phyloP scores from a whole-genome alignment of 2,113 vertebrate species.

The Hippocampus zosterae region DNA sequence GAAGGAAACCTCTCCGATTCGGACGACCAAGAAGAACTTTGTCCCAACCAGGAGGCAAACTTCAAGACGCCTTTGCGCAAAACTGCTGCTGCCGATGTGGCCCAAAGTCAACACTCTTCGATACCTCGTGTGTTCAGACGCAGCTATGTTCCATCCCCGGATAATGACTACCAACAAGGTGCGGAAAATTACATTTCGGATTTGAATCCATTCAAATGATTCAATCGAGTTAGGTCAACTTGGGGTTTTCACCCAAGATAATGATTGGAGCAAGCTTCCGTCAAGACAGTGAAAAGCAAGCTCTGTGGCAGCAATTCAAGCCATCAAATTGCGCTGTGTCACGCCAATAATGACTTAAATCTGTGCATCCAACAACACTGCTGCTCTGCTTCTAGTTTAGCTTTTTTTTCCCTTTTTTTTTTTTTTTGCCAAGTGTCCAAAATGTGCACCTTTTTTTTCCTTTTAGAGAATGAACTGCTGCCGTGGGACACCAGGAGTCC shows the following conservation, averaged over 20 bases:
- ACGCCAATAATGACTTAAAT: neutral
- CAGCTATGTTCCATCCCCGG: slow-evolving; percentile 45
- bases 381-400: neutral
- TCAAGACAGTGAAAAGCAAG: too few species aligned
- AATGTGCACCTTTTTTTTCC: neutral
- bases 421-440: neutral
- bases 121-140: slow-evolving; percentile 83
- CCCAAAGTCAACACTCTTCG: slow-evolving; percentile 76
- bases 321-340: too few species aligned
- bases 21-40: slow-evolving; percentile 44
- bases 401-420: too few species aligned
- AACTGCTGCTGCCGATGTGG: neutral
- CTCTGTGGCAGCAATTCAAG: too few species aligned
- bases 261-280: too few species aligned
- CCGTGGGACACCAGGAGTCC: slow-evolving; percentile 54
- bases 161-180: slow-evolving; percentile 64
- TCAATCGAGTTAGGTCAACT: too few species aligned
- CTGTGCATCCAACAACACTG: neutral
- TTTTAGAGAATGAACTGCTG: slow-evolving; percentile 36
- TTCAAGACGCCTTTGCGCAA: slow-evolving; percentile 79
- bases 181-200: slow-evolving; percentile 6
- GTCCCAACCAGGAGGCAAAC: slow-evolving; percentile 57
- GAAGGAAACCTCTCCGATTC: slow-evolving; percentile 51
- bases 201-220: too few species aligned
- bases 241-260: too few species aligned